Evolutionary conservation across 2,797 vertebrate genomes (phyloP).

Genomic region (Phoeniculus purpureus): DNA sequence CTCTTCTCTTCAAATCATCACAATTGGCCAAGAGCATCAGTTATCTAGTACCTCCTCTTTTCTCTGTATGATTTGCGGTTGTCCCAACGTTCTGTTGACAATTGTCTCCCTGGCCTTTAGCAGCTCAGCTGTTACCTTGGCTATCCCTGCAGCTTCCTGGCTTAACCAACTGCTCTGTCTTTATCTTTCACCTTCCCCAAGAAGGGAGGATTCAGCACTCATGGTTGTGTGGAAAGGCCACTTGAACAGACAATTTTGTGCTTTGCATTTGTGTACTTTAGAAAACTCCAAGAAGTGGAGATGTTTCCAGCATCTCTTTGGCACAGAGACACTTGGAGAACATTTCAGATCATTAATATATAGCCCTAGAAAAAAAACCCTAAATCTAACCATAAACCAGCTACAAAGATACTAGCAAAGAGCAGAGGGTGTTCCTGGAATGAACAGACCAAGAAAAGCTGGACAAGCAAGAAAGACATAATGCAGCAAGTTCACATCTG

Average conservation of each 20-base stretch:
- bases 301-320: not conserved
- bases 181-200: not conserved
- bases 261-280: too few relatives aligned
- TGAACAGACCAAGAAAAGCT: not conserved
- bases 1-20: not conserved
- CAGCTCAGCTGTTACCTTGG: slow-evolving; percentile 14
- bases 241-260: too few relatives aligned
- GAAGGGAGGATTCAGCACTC: not conserved
- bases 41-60: slow-evolving; percentile 4
- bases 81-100: not conserved
- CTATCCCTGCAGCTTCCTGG: not conserved
- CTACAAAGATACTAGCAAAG: not conserved
- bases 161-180: not conserved
- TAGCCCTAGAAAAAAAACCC: not conserved
- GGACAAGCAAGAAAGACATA: not conserved
- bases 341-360: not conserved
- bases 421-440: not conserved
- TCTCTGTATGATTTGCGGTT: not conserved
- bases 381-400: not conserved
- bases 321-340: not conserved
- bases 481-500: not conserved
- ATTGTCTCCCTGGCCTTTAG: not conserved
- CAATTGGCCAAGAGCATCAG: not conserved
- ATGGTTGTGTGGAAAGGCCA: too few relatives aligned
- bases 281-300: not conserved